phyloP scores from a whole-genome alignment of 2,113 vertebrate species.

The Gymnogyps californianus region DNA sequence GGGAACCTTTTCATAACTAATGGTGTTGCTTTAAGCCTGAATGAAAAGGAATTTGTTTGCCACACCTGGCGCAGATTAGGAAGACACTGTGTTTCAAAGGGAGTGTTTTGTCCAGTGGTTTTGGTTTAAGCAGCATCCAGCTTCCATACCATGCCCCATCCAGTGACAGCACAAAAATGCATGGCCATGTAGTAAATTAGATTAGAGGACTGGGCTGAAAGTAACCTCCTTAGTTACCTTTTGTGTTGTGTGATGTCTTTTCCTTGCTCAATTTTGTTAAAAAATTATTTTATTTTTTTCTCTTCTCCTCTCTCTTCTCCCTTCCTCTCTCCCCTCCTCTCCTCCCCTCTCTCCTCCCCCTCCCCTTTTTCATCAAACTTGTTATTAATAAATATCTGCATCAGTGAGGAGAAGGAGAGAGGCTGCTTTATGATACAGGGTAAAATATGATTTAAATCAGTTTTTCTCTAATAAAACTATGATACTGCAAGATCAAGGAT shows the following conservation, averaged over 20 bases:
- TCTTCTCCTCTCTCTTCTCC: too few species aligned
- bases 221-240: not conserved
- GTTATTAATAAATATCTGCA: not conserved
- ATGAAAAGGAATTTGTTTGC: not conserved
- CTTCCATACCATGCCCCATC: not conserved
- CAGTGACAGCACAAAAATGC: not conserved
- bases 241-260: not conserved
- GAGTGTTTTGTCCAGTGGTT: not conserved
- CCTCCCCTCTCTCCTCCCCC: not conserved
- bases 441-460: not conserved
- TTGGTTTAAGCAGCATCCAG: not conserved
- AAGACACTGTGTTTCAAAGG: not conserved
- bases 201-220: not conserved
- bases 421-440: not conserved
- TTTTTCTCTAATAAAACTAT: not conserved
- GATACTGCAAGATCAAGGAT: not conserved
- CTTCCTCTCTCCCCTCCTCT: too few species aligned
- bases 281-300: too few species aligned
- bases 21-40: not conserved
- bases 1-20: not conserved
- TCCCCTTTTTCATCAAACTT: fast-evolving
- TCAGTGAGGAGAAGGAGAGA: not conserved
- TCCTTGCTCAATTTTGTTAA: not conserved
- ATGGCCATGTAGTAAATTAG: not conserved
- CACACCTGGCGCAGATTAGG: not conserved